phyloP scores from a whole-genome alignment of 2,888 invertebrate genomes.

The Aromia moschata region DNA sequence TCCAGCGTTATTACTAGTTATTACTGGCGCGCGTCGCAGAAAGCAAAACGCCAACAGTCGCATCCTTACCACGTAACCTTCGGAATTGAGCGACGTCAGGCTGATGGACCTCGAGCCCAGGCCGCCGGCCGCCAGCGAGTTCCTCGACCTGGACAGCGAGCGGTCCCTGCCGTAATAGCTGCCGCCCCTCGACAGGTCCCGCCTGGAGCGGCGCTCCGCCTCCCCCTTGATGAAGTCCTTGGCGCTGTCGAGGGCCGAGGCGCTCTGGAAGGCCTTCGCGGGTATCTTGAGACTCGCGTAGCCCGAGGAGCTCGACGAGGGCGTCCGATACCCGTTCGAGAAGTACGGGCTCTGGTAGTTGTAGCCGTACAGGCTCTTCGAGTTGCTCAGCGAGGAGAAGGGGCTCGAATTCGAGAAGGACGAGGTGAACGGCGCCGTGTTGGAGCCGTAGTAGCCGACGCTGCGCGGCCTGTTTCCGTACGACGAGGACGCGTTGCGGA shows the following conservation, averaged over 20 bases:
- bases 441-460: slow-evolving; percentile 52
- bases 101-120: slow-evolving; percentile 70
- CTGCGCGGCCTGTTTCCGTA: slow-evolving; percentile 55
- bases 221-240: slow-evolving; percentile 35
- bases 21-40: too few relatives aligned
- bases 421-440: slow-evolving; percentile 39
- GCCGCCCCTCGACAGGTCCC: slow-evolving; percentile 49
- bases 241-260: background rate
- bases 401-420: slow-evolving; percentile 38
- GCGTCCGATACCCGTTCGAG: slow-evolving; percentile 65
- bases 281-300: slow-evolving; percentile 76
- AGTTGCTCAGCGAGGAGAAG: slow-evolving; percentile 40
- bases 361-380: slow-evolving; percentile 34
- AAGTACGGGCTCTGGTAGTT: slow-evolving; percentile 64
- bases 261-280: slow-evolving; percentile 67
- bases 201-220: slow-evolving; percentile 61
- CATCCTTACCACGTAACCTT: slow-evolving; percentile 86
- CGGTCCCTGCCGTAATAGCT: slow-evolving; percentile 51
- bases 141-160: slow-evolving; percentile 58
- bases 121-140: slow-evolving; percentile 50
- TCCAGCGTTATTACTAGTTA: too few relatives aligned
- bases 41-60: too few relatives aligned
- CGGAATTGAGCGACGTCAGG: slow-evolving; percentile 77
- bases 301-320: slow-evolving; percentile 65
- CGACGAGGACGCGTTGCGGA: slow-evolving; percentile 42